Percentiles rank a stretch among this genome's conserved stretches.
Evolutionary conservation across 2,113 vertebrate species (phyloP).

Genomic region (Gobiocypris rarus): DNA sequence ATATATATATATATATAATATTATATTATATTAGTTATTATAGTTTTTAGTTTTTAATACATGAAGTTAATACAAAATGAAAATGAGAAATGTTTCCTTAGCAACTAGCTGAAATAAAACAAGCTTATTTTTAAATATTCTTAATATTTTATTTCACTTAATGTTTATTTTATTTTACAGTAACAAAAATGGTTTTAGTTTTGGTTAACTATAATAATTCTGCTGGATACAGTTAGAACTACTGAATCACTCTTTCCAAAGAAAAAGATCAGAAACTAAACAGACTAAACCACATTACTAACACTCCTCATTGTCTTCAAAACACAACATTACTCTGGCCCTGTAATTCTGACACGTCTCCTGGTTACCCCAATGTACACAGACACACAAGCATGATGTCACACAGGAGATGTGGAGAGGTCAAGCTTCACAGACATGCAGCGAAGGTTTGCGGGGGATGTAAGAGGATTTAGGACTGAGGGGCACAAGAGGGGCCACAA

Average conservation of each 20-base stretch:
- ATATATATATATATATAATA: too few relatives aligned
- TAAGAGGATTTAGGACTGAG: slow-evolving; percentile 47
- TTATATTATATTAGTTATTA: too few relatives aligned
- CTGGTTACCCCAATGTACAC: slow-evolving; percentile 7
- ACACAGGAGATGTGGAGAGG: slow-evolving; percentile 16
- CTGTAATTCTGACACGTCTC: background rate
- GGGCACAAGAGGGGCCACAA: slow-evolving; percentile 35
- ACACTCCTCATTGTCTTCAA: slow-evolving; percentile 45
- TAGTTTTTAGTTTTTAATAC: background rate
- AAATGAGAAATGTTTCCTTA: too few relatives aligned
- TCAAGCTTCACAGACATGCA: background rate
- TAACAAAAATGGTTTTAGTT: background rate
- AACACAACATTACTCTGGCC: slow-evolving; percentile 52
- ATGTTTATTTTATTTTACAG: background rate
- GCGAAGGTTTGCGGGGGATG: slow-evolving; percentile 6
- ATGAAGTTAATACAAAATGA: background rate
- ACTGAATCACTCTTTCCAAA: slow-evolving; percentile 16
- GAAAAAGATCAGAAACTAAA: background rate
- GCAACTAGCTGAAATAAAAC: background rate
- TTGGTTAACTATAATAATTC: background rate
- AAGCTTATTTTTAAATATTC: background rate
- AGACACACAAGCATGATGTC: slow-evolving; percentile 44
- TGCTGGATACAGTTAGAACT: background rate
- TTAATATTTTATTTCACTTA: background rate
- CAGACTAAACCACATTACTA: slow-evolving; percentile 72